Evolutionary conservation across 2,113 vertebrate species (phyloP).

Genomic region (Formicarius rufipectus): DNA sequence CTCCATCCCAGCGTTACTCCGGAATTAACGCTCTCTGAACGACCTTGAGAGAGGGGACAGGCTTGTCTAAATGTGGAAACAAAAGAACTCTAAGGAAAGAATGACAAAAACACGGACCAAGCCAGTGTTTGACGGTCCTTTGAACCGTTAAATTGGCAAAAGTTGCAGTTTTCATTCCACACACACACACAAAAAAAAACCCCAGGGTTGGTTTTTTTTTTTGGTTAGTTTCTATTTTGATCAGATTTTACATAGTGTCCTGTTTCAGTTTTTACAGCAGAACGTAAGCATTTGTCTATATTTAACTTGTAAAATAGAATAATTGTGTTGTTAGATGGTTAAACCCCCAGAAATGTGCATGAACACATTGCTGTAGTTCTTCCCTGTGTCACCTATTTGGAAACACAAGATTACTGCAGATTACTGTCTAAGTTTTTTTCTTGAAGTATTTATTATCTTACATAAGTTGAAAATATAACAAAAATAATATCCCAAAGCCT

Average conservation of each 20-base stretch:
- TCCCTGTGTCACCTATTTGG: neutral
- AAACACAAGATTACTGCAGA: neutral
- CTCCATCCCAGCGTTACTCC: fast-evolving
- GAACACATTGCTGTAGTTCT: fast-evolving
- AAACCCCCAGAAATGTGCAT: neutral
- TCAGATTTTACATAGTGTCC: neutral
- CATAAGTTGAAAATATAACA: neutral
- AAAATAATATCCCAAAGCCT: neutral
- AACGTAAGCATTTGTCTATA: neutral
- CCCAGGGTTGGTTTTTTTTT: neutral
- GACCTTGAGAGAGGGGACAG: fast-evolving
- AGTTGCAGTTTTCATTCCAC: neutral
- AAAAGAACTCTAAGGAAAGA: neutral
- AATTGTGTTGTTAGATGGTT: neutral
- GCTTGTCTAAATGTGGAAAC: fast-evolving
- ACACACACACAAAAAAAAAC: fast-evolving
- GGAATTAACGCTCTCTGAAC: neutral
- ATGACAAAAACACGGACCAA: neutral
- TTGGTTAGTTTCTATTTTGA: neutral
- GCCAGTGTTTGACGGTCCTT: neutral
- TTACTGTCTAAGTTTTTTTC: neutral
- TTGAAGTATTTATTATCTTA: neutral
- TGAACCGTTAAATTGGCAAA: neutral
- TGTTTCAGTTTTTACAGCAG: neutral
- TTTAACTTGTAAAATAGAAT: neutral